Evolutionary conservation across 1,140 invertebrate species (phyloP), one percentile per base, ranked within the genome.

Genomic region (Trachymyrmex cornetzi): DNA sequence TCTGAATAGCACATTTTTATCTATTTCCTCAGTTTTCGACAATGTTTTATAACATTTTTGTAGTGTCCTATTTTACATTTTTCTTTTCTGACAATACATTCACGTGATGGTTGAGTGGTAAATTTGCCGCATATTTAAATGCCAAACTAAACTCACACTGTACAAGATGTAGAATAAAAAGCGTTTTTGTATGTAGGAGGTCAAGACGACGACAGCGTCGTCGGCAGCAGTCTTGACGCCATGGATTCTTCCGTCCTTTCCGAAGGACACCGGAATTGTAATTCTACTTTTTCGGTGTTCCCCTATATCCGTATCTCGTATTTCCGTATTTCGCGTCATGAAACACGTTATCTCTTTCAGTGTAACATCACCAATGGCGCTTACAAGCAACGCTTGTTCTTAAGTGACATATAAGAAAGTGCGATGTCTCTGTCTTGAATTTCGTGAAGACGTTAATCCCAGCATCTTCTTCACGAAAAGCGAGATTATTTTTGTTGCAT

Each of bases 261-360:
- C 77, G 79, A 82, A 82, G 79, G 66, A 59, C 53, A 67, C 30
- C 67, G 53, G 38, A 59, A 82, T 72, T 82, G 22, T 59, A 82
- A 82, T 74, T 72, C 19, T 7, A 69, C 67, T 82, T 82, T 82
- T 82, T 82, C 24, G 19, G 22, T 55, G 7, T n/a, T 34, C 2
- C 19, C 9, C 3, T 50, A 5, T 22, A 59, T 16, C 22, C 9
- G 38, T 44, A 44, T n/a, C 22, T 44, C n/a, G 30, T 34, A 6
- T 34, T 34, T 34, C 30, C 30, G 1, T 12, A 6, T 67, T 11
- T 30, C 27, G 27, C 30, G 63, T 38, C 48, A 30, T 16, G 34
- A 48, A 64, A 24, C 59, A 48, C 80, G 22, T 82, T 82, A 82
- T 72, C 59, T 71, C 50, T 34, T 9, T 72, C 5, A 64, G 59